Evolutionary conservation across 2,113 vertebrate genomes (phyloP).

Genomic region (Probosciger aterrimus): DNA sequence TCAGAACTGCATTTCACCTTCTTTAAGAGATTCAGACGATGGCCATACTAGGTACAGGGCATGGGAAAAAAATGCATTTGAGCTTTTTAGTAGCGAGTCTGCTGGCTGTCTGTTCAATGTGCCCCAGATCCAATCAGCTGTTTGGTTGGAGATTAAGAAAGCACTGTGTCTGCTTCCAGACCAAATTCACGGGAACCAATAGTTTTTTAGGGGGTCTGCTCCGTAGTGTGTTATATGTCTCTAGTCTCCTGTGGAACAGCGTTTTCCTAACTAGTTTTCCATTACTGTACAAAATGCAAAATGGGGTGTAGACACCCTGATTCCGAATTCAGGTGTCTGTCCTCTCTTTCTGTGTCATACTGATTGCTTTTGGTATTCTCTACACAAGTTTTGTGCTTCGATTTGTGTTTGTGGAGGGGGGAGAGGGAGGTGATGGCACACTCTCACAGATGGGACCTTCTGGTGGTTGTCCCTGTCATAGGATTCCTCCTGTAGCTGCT

Average conservation of each 20-base stretch:
- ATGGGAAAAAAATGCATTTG: neutral
- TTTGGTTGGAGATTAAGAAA: neutral
- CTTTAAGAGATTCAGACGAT: neutral
- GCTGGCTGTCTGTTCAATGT: neutral
- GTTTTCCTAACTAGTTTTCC: neutral
- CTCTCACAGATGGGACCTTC: neutral
- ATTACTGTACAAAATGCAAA: neutral
- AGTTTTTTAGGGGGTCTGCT: neutral
- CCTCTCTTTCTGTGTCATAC: neutral
- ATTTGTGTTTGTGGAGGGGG: neutral
- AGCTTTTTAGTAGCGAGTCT: neutral
- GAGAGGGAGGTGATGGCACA: rapidly evolving
- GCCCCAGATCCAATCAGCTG: neutral
- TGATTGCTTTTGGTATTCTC: neutral
- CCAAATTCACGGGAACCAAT: neutral
- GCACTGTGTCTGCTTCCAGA: neutral
- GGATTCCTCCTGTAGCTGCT: neutral
- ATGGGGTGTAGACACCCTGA: neutral
- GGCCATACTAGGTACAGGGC: neutral
- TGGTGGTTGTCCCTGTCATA: neutral
- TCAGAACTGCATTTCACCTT: neutral
- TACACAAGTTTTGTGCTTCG: neutral
- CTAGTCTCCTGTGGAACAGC: neutral
- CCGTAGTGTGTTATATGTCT: rapidly evolving
- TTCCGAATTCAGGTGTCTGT: neutral